Evolutionary conservation across 1,140 invertebrate species (phyloP), one percentile per base, ranked within the genome.

Genomic region (Papilio polyxenes): DNA sequence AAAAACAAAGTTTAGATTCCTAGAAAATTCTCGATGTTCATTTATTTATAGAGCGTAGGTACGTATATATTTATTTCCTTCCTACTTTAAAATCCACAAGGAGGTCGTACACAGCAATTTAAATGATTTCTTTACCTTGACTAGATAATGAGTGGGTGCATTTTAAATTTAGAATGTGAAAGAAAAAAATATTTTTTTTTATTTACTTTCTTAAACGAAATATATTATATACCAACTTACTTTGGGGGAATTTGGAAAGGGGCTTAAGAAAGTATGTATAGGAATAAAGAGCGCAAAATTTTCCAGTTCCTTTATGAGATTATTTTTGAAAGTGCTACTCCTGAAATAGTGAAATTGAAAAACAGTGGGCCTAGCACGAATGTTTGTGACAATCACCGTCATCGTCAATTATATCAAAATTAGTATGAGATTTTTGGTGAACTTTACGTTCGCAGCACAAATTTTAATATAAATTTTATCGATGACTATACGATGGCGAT

Each of bases 81-180:
- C 65, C 65, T 72, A 37, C 23, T 72, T 72, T 72, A 72, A 72
- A 37, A 72, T 37, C 23, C 65, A 72, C 65, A 72, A 72, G 65
- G 31, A 31, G 31, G 23, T 72, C 31, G 65, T 72, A 72, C 65
- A 40, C 37, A 40, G 23, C 65, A 72, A 72, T 72, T 72, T 72
- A 23, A 72, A 72, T 72, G 23, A 72, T 72, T 31, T 31, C 23
- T 31, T 31, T 72, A 37, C 65, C 31, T 72, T 72, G 65, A 37
- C 65, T 72, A 40, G 65, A 37, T 72, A 72, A 72, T 72, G 31
- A 72, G 62, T 31, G 31, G 31, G 13, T 72, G 23, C 31, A 72
- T 72, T 37, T 40, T 72, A 72, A 15, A 62, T 62, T 23, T 65
- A 13, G 10, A 37, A 72, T 72, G n/a, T 37, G 17, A 65, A n/a